Conservation (phyloP, 2,113 vertebrate genomes). For the Thunnus thynnus region DNA sequence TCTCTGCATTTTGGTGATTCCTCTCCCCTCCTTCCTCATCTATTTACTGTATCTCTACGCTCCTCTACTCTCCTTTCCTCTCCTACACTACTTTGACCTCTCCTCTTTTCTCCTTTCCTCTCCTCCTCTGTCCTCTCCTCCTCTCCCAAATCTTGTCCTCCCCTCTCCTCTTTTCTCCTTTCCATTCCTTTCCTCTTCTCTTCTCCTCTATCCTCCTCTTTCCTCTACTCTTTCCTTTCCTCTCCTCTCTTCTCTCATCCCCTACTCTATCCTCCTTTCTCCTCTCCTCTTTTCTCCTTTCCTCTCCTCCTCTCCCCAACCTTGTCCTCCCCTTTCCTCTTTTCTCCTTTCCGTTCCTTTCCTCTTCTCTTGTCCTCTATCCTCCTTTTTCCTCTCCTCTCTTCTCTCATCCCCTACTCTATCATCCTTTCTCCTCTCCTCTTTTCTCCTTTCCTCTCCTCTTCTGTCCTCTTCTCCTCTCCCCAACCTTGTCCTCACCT, state of each 20-base stretch:
- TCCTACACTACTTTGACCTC: not conserved
- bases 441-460: not conserved
- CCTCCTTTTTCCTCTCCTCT: too few relatives aligned
- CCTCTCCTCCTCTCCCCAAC: not conserved
- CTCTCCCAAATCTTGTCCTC: not conserved
- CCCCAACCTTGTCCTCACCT: not conserved
- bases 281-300: not conserved
- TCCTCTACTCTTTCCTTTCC: not conserved
- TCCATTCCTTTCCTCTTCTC: not conserved
- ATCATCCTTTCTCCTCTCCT: not conserved
- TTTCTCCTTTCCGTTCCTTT: not conserved
- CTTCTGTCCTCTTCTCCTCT: too few relatives aligned
- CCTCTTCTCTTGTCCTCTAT: not conserved
- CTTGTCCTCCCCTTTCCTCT: not conserved
- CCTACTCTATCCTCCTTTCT: not conserved
- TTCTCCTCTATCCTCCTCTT: not conserved
- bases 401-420: not conserved
- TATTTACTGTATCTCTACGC: not conserved
- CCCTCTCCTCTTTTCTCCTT: not conserved
- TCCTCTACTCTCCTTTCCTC: not conserved
- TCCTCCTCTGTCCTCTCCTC: not conserved
- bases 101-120: not conserved
- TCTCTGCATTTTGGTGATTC: not conserved
- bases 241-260: not conserved
- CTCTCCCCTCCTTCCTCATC: not conserved